Evolutionary conservation across 2,113 vertebrate species (phyloP).

Genomic region (Callipepla squamata): DNA sequence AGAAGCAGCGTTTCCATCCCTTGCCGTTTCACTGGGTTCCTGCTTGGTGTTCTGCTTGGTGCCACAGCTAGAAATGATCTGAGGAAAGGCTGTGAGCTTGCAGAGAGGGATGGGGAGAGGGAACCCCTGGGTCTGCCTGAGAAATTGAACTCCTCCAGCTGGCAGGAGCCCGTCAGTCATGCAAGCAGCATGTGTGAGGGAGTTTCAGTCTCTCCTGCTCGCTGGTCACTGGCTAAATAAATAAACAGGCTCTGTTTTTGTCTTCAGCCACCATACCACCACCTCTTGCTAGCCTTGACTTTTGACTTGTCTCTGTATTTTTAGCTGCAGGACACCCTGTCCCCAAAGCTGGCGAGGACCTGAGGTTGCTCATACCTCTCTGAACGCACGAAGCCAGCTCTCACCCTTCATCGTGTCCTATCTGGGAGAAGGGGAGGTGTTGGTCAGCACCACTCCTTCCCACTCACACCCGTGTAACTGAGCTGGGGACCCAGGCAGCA

Average conservation of each 20-base stretch:
- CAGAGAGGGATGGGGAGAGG: background rate
- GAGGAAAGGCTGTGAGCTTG: background rate
- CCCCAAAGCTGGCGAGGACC: background rate
- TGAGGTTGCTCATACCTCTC: background rate
- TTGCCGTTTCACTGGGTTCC: background rate
- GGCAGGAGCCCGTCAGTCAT: constrained; percentile 36
- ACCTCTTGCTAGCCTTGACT: constrained; percentile 32
- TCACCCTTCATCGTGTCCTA: accelerated
- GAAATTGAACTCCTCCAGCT: constrained; percentile 50
- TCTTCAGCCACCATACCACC: background rate
- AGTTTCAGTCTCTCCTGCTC: background rate
- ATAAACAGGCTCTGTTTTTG: constrained; percentile 31
- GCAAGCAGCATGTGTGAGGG: background rate
- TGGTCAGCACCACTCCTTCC: background rate
- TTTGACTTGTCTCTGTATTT: constrained; percentile 41
- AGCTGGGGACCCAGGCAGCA: background rate
- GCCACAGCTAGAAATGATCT: background rate
- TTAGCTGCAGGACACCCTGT: constrained; percentile 50
- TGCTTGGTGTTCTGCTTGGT: background rate
- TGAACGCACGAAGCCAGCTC: background rate
- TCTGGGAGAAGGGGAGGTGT: background rate
- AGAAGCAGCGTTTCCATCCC: background rate
- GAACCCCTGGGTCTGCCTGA: background rate
- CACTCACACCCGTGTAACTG: accelerated
- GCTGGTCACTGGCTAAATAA: background rate